A percentile compares a stretch with the other conserved stretches of the same genome.
These are phyloP conservation scores for Panurus biarmicus DNA, from an alignment of 2,113 vertebrate genomes.

Conservation along the genomic window DNA sequence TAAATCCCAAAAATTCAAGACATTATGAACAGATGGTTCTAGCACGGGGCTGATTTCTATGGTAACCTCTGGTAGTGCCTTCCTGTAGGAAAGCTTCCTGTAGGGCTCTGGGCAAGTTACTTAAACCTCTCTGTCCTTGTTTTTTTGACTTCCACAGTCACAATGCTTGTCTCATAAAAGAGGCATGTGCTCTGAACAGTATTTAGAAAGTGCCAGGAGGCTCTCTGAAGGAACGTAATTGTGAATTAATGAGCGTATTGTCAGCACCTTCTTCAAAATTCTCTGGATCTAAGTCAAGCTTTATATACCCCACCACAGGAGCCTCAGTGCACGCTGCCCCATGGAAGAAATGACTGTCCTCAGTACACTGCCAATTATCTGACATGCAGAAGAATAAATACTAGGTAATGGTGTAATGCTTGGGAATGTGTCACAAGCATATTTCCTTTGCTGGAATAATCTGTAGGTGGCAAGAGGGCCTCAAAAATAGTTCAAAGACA, in stretches of 20 bases:
- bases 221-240: neutral
- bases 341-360: neutral
- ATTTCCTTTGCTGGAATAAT: conserved; percentile 18
- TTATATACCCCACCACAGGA: neutral
- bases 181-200: neutral
- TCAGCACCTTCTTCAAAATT: conserved; percentile 36
- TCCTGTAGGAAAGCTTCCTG: neutral
- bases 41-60: neutral
- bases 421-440: neutral
- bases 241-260: conserved; percentile 41
- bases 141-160: neutral
- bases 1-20: neutral
- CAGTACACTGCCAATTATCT: neutral
- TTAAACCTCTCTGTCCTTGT: neutral
- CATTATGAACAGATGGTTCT: neutral
- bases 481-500: neutral
- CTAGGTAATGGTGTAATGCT: neutral
- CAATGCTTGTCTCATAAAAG: neutral
- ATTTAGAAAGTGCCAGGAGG: conserved; percentile 14
- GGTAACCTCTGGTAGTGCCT: neutral
- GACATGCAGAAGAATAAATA: neutral
- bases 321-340: neutral
- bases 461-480: conserved; percentile 30
- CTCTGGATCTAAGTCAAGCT: conserved; percentile 10
- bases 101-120: neutral